These are phyloP conservation scores for Phoxinus dragarum DNA, from an alignment of 2,797 vertebrate species.

Conservation along the genomic window DNA sequence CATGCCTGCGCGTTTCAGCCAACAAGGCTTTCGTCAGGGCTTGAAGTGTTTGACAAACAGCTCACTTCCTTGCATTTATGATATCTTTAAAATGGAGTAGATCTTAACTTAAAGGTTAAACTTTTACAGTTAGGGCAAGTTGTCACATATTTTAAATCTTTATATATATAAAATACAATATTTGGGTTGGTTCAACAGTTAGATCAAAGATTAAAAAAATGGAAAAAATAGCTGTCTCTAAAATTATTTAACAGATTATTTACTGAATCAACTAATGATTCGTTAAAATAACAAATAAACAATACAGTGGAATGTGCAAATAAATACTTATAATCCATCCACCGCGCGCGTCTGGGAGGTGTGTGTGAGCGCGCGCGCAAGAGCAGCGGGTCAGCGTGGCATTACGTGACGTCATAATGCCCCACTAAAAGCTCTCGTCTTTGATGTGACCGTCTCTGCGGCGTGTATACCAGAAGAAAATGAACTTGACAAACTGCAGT, in stretches of 20 bases:
- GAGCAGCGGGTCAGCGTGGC: neutral
- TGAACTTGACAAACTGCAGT: neutral
- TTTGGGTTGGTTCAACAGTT: neutral
- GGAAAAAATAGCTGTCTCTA: neutral
- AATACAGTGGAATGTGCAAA: neutral
- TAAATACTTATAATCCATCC: neutral
- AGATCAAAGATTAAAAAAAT: neutral
- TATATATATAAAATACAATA: neutral
- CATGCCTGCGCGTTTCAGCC: too few relatives aligned
- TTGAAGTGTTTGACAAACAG: too few relatives aligned
- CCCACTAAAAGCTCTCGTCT: neutral
- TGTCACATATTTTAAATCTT: neutral
- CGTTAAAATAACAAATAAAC: neutral
- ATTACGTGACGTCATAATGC: conserved; percentile 41
- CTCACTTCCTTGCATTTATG: too few relatives aligned
- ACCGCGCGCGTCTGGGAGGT: neutral
- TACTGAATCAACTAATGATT: neutral
- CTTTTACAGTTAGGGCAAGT: neutral
- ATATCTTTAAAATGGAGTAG: neutral
- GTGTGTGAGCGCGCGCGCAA: neutral
- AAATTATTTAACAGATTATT: neutral
- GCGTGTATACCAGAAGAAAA: neutral
- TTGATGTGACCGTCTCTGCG: neutral
- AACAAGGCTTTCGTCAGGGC: too few relatives aligned
- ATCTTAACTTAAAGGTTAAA: neutral